Evolutionary conservation across 2,797 vertebrate genomes (phyloP).

Genomic region (Tiaroga cobitis): DNA sequence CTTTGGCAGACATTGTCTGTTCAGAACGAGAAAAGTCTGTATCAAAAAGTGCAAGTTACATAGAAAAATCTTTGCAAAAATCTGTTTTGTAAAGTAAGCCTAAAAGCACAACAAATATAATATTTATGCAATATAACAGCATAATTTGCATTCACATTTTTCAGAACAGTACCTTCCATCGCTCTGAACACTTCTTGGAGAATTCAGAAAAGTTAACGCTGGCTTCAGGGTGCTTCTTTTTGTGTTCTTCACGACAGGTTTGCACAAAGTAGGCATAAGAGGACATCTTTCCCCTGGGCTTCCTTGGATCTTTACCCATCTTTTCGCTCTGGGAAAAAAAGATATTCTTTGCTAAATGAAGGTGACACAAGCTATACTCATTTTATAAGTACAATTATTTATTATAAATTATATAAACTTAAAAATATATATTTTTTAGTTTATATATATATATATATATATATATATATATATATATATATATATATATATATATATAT

Average conservation of each 20-base stretch:
- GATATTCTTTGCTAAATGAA: background rate
- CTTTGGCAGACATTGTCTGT: constrained; percentile 94
- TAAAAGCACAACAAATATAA: background rate
- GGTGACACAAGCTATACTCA: background rate
- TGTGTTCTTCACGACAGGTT: constrained; percentile 96
- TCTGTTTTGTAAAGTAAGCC: background rate
- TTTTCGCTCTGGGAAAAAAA: constrained; percentile 64
- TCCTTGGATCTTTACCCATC: constrained; percentile 96
- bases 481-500: no score
- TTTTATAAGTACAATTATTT: background rate
- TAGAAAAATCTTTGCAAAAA: background rate
- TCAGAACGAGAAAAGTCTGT: constrained; percentile 47
- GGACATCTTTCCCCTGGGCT: constrained; percentile 98
- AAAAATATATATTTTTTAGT: no score
- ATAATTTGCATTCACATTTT: background rate
- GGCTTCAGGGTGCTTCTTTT: constrained; percentile 97
- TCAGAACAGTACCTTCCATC: constrained; percentile 89
- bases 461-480: no score
- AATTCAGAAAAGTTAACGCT: constrained; percentile 96
- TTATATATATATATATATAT: no score
- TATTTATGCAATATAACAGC: background rate
- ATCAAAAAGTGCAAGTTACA: constrained; percentile 1
- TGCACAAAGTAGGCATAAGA: constrained; percentile 99
- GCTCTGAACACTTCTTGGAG: constrained; percentile 98
- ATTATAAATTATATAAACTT: no score